phyloP scores from a whole-genome alignment of 2,113 vertebrate genomes.

The Elephantulus edwardii region DNA sequence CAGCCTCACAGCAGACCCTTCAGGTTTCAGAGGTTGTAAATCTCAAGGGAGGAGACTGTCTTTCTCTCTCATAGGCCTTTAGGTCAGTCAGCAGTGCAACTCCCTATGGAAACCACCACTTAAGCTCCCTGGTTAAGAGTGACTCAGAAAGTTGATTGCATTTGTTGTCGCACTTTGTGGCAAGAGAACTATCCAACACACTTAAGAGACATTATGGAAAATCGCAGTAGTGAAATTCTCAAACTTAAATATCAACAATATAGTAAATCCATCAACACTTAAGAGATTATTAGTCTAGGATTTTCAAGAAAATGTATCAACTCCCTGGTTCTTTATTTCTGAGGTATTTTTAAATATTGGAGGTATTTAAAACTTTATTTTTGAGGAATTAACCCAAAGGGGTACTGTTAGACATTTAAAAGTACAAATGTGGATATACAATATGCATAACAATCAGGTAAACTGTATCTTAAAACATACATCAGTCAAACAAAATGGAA shows the following conservation, averaged over 20 bases:
- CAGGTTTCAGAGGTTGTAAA: too few relatives aligned
- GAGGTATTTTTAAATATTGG: too few relatives aligned
- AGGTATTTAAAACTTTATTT: too few relatives aligned
- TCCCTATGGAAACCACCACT: too few relatives aligned
- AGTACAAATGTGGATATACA: neutral
- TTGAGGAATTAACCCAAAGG: conserved; percentile 30
- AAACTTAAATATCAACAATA: conserved; percentile 42
- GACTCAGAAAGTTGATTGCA: conserved; percentile 28
- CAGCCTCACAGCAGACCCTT: too few relatives aligned
- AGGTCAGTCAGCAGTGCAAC: too few relatives aligned
- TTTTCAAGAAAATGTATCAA: neutral
- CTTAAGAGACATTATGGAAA: conserved; percentile 29
- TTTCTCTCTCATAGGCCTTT: too few relatives aligned
- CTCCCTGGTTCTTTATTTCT: conserved; percentile 19
- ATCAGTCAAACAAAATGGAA: conserved; percentile 15
- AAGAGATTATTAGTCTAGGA: conserved; percentile 12
- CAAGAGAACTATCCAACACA: neutral
- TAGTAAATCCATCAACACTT: conserved; percentile 33
- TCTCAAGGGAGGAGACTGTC: too few relatives aligned
- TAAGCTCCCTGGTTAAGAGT: too few relatives aligned
- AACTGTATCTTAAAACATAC: conserved; percentile 43
- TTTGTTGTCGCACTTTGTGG: neutral
- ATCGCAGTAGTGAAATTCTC: conserved; percentile 20
- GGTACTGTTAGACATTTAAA: neutral
- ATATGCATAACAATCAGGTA: neutral